phyloP scores from a whole-genome alignment of 2,797 vertebrate genomes.

The Protonibea diacanthus region DNA sequence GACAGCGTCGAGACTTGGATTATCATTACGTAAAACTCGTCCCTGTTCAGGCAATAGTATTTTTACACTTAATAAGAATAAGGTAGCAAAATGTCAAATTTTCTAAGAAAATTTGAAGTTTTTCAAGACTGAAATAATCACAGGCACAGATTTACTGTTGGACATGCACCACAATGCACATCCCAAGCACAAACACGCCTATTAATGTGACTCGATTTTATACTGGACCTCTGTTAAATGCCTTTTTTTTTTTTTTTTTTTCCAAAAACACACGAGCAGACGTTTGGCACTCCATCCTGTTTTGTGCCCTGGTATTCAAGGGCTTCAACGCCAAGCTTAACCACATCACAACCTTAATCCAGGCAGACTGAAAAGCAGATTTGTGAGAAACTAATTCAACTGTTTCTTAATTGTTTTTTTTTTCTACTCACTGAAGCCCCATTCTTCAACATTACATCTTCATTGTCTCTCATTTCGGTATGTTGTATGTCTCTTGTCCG shows the following conservation, averaged over 20 bases:
- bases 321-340: conserved; percentile 47
- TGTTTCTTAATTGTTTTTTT: background rate
- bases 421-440: conserved; percentile 6
- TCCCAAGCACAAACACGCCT: conserved; percentile 54
- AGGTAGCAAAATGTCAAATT: background rate
- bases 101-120: conserved; percentile 1
- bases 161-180: conserved; percentile 42
- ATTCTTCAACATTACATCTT: conserved; percentile 5
- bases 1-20: conserved; percentile 21
- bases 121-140: conserved; percentile 23
- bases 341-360: conserved; percentile 32
- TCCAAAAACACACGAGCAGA: conserved; percentile 45
- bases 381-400: conserved; percentile 12
- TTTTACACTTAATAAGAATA: conserved; percentile 22
- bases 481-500: background rate
- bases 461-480: background rate
- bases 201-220: conserved; percentile 39
- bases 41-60: conserved; percentile 18
- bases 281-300: conserved; percentile 64
- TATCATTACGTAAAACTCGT: conserved; percentile 2
- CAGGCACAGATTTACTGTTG: conserved; percentile 38
- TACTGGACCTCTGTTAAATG: conserved; percentile 51
- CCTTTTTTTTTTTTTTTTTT: conserved; percentile 24
- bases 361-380: conserved; percentile 18
- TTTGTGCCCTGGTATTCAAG: conserved; percentile 56